phyloP scores from a whole-genome alignment of 2,797 vertebrate genomes.

The Pseudopleuronectes americanus region DNA sequence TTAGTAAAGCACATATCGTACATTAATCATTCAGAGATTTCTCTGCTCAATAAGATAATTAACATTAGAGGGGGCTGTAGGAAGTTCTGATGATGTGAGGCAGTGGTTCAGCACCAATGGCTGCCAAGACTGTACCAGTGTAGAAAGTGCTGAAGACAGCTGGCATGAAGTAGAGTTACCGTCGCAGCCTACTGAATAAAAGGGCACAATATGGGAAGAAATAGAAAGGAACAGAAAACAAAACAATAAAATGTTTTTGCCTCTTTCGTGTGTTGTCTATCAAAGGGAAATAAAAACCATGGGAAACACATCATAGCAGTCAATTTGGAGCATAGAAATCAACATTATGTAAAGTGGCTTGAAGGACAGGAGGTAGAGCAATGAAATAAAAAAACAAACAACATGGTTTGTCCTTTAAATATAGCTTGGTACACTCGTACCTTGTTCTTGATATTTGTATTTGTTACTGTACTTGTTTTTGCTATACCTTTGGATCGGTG shows the following conservation, averaged over 20 bases:
- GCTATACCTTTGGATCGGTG: slow-evolving; percentile 22
- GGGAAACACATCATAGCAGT: slow-evolving; percentile 70
- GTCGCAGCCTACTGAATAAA: slow-evolving; percentile 26
- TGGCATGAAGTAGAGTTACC: slow-evolving; percentile 39
- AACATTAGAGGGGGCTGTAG: slow-evolving; percentile 65
- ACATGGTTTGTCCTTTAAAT: slow-evolving; percentile 68
- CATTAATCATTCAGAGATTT: slow-evolving; percentile 81
- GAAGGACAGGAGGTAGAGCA: slow-evolving; percentile 62
- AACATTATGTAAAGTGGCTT: slow-evolving; percentile 76
- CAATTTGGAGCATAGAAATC: slow-evolving; percentile 71
- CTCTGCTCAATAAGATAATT: slow-evolving; percentile 80
- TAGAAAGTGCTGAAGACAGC: slow-evolving; percentile 63
- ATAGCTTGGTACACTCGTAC: slow-evolving; percentile 50
- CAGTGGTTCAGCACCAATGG: slow-evolving; percentile 62
- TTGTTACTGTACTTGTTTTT: slow-evolving; percentile 41
- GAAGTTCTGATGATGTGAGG: slow-evolving; percentile 69
- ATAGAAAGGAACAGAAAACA: slow-evolving; percentile 22
- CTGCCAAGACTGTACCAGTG: slow-evolving; percentile 50
- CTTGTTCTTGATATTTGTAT: slow-evolving; percentile 48
- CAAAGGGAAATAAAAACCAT: slow-evolving; percentile 65
- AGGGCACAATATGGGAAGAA: slow-evolving; percentile 1
- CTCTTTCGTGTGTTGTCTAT: slow-evolving; percentile 50
- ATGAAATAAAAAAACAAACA: slow-evolving; percentile 73
- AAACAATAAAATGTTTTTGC: slow-evolving; percentile 21
- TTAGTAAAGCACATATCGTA: slow-evolving; percentile 77